phyloP scores from a whole-genome alignment of 2,888 invertebrate genomes.

The Ophraella communa region DNA sequence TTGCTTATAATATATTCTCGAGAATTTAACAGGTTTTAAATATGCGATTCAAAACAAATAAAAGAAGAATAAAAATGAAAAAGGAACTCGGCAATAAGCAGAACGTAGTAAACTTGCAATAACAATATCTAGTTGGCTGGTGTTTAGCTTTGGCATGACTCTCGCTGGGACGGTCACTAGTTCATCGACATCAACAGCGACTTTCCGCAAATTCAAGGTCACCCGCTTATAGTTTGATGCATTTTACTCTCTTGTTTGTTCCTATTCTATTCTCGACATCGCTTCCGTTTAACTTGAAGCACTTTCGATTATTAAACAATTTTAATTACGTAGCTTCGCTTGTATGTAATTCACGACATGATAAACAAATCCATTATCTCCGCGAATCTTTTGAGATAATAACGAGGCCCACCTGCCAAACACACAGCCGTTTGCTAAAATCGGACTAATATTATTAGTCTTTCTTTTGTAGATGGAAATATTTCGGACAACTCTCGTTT shows the following conservation, averaged over 20 bases:
- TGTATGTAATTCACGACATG: too few relatives aligned
- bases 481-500: neutral
- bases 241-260: constrained; percentile 23
- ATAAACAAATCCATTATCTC: too few relatives aligned
- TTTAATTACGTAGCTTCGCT: neutral
- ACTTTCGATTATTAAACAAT: constrained; percentile 22
- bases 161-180: constrained; percentile 55
- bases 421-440: too few relatives aligned
- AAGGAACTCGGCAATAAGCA: neutral
- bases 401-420: too few relatives aligned
- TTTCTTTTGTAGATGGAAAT: neutral
- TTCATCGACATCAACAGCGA: constrained; percentile 60
- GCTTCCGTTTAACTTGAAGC: constrained; percentile 34
- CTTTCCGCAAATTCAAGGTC: constrained; percentile 61
- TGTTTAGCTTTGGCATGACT: constrained; percentile 17
- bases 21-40: neutral
- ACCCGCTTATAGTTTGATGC: constrained; percentile 41
- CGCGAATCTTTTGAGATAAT: too few relatives aligned
- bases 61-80: neutral
- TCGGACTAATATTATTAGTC: neutral
- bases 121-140: constrained; percentile 8
- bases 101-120: constrained; percentile 1
- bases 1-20: neutral
- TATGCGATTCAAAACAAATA: neutral
- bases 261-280: constrained; percentile 6